phyloP scores from a whole-genome alignment of 2,888 invertebrate species.

The Hirtodrosophila cameraria region DNA sequence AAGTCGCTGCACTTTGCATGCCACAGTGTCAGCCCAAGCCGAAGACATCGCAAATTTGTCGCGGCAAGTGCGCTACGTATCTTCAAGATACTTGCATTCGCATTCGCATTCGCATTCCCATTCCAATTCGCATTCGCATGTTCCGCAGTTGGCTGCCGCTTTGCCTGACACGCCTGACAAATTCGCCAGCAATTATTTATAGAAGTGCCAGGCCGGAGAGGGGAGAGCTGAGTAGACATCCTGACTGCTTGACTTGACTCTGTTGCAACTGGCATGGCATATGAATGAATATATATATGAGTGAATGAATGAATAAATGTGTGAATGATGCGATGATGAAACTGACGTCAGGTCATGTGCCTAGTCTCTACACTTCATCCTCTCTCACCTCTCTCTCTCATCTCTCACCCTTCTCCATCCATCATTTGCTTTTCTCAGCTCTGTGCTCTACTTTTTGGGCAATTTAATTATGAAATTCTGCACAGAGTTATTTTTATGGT shows the following conservation, averaged over 20 bases:
- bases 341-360: conserved; percentile 39
- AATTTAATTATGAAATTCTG: conserved; percentile 72
- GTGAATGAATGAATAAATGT: conserved; percentile 57
- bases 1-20: conserved; percentile 68
- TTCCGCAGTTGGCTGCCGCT: conserved; percentile 2
- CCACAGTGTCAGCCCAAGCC: conserved; percentile 33
- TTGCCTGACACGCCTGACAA: conserved; percentile 70
- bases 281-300: conserved; percentile 11
- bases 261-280: conserved; percentile 38
- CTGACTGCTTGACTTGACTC: conserved; percentile 68
- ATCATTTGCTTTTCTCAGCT: conserved; percentile 9
- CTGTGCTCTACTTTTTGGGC: conserved; percentile 71
- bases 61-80: conserved; percentile 39
- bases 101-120: neutral
- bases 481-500: conserved; percentile 42
- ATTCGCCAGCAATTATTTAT: conserved; percentile 77
- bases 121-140: no score
- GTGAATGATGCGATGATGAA: conserved; percentile 40
- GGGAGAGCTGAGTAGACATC: conserved; percentile 38
- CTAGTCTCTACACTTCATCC: neutral
- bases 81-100: conserved; percentile 46
- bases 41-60: conserved; percentile 74
- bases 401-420: neutral
- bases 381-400: no score
- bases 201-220: conserved; percentile 62